A percentile compares a stretch with the other conserved stretches of the same genome.
phyloP scores from a whole-genome alignment of 1,140 invertebrate genomes.

The Euwallacea similis region DNA sequence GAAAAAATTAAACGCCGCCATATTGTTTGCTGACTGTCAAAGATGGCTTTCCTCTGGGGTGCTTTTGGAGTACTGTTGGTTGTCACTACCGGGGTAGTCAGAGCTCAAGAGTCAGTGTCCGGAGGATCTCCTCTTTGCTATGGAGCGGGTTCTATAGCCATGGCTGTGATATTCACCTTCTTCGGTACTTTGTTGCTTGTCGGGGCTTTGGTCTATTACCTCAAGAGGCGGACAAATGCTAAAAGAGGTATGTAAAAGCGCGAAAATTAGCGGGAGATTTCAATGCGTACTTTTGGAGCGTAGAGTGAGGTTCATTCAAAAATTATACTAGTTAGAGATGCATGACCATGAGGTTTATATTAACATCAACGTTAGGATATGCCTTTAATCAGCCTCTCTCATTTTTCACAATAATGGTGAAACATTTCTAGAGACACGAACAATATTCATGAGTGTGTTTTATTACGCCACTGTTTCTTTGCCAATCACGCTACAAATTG shows the following conservation, averaged over 20 bases:
- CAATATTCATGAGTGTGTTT: too few species aligned
- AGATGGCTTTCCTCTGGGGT: not conserved
- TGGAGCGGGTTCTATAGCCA: slow-evolving; percentile 43
- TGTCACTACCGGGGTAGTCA: not conserved
- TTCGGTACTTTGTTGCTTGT: slow-evolving; percentile 33
- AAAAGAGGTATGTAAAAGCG: slow-evolving; percentile 12
- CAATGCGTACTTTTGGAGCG: not conserved
- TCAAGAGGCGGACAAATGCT: not conserved
- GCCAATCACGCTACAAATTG: too few species aligned
- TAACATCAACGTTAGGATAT: too few species aligned
- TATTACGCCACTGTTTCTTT: too few species aligned
- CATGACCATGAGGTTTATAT: too few species aligned
- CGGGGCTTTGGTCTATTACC: slow-evolving; percentile 4
- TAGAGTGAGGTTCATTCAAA: not conserved
- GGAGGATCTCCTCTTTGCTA: slow-evolving; percentile 24
- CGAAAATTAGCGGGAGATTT: not conserved
- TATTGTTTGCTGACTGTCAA: not conserved
- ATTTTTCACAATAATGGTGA: too few species aligned
- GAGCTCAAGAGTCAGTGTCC: not conserved
- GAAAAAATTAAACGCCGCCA: not conserved
- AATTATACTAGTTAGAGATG: not conserved
- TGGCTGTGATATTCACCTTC: slow-evolving; percentile 42
- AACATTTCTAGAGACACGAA: too few species aligned
- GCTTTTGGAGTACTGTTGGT: not conserved
- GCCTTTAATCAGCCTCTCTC: too few species aligned